Percentiles rank a stretch among this genome's conserved stretches.
Conservation (phyloP, 2,888 invertebrate species). For the Phyto melanocephala region DNA sequence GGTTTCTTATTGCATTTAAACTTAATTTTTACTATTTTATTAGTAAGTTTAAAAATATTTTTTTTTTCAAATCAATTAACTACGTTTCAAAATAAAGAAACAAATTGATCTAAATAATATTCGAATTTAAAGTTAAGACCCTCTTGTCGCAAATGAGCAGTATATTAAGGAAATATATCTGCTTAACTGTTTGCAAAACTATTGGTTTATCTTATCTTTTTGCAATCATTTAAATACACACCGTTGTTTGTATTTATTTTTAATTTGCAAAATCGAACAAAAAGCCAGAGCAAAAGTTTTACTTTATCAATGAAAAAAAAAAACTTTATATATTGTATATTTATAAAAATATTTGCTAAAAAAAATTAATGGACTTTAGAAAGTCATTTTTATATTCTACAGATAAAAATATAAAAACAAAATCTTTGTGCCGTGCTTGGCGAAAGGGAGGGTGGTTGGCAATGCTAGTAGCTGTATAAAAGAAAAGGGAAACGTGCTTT, state of each 20-base stretch:
- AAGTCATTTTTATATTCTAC: slow-evolving; percentile 13
- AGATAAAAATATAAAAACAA: slow-evolving; percentile 15
- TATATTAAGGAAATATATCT: neutral
- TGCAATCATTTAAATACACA: slow-evolving; percentile 25
- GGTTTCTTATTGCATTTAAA: too few species aligned
- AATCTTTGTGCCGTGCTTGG: neutral
- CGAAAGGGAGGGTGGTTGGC: neutral
- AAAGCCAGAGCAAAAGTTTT: slow-evolving; percentile 15
- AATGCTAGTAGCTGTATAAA: neutral
- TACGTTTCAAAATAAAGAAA: too few species aligned
- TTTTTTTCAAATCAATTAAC: too few species aligned
- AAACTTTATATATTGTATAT: neutral
- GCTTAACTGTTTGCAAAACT: neutral
- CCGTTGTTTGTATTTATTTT: slow-evolving; percentile 38
- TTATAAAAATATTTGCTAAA: neutral
- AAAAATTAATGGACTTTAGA: slow-evolving; percentile 24
- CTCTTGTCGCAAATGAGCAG: too few species aligned
- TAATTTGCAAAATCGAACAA: slow-evolving; percentile 37
- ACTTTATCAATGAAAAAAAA: slow-evolving; percentile 55
- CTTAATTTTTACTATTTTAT: too few species aligned
- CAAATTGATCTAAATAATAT: too few species aligned
- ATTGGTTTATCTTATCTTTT: slow-evolving; percentile 40
- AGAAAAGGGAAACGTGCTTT: neutral
- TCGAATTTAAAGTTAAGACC: too few species aligned
- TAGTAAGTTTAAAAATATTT: too few species aligned